Conservation (phyloP, 2,888 invertebrate species). For the Melinaea marsaeus region DNA sequence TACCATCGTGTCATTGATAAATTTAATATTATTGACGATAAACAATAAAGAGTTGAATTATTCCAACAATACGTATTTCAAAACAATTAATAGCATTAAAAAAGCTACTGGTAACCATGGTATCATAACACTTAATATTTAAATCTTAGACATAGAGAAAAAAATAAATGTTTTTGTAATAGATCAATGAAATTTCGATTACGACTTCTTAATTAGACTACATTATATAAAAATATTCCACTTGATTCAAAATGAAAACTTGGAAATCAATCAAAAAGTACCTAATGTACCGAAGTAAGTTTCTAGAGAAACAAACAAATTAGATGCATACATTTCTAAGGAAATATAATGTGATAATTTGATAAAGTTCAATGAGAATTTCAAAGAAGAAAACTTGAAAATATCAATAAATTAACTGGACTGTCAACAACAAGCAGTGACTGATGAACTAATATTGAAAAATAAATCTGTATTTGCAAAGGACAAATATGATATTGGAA, state of each 20-base stretch:
- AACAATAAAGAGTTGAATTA: conserved; percentile 11
- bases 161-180: conserved; percentile 32
- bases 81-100: conserved; percentile 31
- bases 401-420: too few relatives aligned
- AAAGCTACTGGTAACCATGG: conserved; percentile 24
- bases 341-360: too few relatives aligned
- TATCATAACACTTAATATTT: conserved; percentile 31
- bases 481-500: too few relatives aligned
- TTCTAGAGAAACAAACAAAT: neutral
- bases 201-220: conserved; percentile 36
- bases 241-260: conserved; percentile 34
- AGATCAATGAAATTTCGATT: conserved; percentile 33
- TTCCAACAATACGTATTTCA: conserved; percentile 22
- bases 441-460: too few relatives aligned
- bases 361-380: too few relatives aligned
- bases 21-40: conserved; percentile 31
- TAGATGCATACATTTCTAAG: conserved; percentile 24
- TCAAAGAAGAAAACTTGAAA: too few relatives aligned
- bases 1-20: conserved; percentile 39
- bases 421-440: too few relatives aligned
- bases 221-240: conserved; percentile 34
- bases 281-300: neutral
- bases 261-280: conserved; percentile 27
- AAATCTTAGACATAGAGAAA: conserved; percentile 30
- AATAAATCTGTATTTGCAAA: too few relatives aligned